Evolutionary conservation across 2,888 invertebrate genomes (phyloP).

Genomic region (Nemotelus pantherinus): DNA sequence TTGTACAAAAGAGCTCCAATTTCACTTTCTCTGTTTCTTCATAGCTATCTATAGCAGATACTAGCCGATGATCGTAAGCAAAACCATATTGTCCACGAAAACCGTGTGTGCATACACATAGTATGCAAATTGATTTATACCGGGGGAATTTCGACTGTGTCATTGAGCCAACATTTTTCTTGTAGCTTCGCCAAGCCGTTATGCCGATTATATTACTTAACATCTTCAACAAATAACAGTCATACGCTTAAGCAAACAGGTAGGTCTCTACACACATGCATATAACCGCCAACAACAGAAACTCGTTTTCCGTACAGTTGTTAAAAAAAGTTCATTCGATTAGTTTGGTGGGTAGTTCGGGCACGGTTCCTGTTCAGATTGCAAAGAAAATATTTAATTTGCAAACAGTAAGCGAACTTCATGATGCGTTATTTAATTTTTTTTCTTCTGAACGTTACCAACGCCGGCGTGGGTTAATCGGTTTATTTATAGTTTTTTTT

Average conservation of each 20-base stretch:
- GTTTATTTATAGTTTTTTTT: slow-evolving; percentile 1
- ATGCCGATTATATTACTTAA: slow-evolving; percentile 29
- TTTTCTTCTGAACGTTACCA: background rate
- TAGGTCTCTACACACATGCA: too few species aligned
- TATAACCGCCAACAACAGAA: too few species aligned
- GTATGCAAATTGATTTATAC: background rate
- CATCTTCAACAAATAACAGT: slow-evolving; percentile 16
- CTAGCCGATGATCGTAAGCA: too few species aligned
- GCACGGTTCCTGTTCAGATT: slow-evolving; percentile 14
- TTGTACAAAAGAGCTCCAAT: background rate
- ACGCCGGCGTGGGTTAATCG: background rate
- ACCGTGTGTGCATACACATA: background rate
- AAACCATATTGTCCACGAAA: background rate
- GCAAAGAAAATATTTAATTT: slow-evolving; percentile 18
- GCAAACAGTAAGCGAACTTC: slow-evolving; percentile 4
- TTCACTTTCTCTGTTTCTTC: slow-evolving; percentile 29
- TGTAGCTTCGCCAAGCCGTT: background rate
- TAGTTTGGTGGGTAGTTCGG: background rate
- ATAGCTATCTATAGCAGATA: too few species aligned
- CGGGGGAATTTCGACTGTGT: slow-evolving; percentile 24
- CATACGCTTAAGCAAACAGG: slow-evolving; percentile 2
- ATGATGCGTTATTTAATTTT: slow-evolving; percentile 3
- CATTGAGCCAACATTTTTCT: background rate
- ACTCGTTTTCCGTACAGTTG: slow-evolving; percentile 25
- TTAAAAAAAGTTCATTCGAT: slow-evolving; percentile 16